Conservation (phyloP, 2,113 vertebrate species). For the Pseudolaguvia tuberculata region DNA sequence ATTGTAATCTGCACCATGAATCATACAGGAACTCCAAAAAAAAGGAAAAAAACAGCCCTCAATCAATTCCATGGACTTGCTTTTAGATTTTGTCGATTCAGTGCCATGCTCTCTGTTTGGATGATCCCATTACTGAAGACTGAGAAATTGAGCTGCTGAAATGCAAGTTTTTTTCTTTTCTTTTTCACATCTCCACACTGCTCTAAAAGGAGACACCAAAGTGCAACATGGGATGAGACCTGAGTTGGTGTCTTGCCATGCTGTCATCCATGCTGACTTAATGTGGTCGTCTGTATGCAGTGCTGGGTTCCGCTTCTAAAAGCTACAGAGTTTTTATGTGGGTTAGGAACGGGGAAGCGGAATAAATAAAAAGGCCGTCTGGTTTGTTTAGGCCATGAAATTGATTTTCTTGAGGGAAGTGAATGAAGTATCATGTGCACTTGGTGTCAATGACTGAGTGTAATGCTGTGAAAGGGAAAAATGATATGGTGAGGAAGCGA, state of each 20-base stretch:
- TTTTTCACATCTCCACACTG: not conserved
- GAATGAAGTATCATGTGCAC: constrained; percentile 12
- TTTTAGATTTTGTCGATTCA: constrained; percentile 61
- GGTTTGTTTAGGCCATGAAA: constrained; percentile 28
- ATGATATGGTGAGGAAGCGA: constrained; percentile 7
- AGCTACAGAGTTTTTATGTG: not conserved
- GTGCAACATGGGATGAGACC: constrained; percentile 16
- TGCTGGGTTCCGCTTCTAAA: constrained; percentile 15
- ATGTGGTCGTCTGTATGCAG: constrained; percentile 2
- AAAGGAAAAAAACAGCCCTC: not conserved
- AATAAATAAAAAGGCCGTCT: constrained; percentile 21
- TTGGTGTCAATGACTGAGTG: constrained; percentile 23
- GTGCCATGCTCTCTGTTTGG: constrained; percentile 51
- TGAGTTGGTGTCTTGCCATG: not conserved
- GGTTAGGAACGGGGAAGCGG: not conserved
- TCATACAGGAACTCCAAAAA: constrained; percentile 39
- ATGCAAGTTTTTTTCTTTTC: not conserved
- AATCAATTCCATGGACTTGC: constrained; percentile 56
- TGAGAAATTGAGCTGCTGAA: not conserved
- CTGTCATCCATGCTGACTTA: constrained; percentile 10
- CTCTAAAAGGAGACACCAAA: constrained; percentile 19
- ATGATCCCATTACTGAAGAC: constrained; percentile 53
- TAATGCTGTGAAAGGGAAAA: not conserved
- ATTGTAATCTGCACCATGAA: constrained; percentile 51
- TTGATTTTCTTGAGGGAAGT: constrained; percentile 17